Evolutionary conservation across 2,888 invertebrate species (phyloP), one percentile per base, ranked within the genome.

Genomic region (Drosophila multiciliata): DNA sequence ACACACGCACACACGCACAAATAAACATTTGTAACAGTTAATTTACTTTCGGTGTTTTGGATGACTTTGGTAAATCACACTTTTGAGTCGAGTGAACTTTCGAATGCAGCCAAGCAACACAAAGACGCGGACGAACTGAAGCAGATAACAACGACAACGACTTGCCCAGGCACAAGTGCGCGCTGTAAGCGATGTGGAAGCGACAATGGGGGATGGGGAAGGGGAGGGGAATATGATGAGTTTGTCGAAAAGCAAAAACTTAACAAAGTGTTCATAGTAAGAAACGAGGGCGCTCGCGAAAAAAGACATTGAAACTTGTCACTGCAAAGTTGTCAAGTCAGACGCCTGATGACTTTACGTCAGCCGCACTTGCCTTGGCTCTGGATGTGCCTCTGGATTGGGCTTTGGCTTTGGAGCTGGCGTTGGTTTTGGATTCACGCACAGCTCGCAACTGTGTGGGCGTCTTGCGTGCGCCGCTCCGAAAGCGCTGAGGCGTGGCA

Each of bases 241-340:
- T 64, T 69, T 69, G 70, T 76, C 80, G 68, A 68, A 78, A 61
- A 77, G 83, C 68, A 78, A 82, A 87, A 89, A 90, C 80, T 90
- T 88, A 81, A 80, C 89, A 85, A 83, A 88, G 83, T 85, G 85
- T 82, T 90, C 87, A 82, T 82, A 87, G 85, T 79, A 78, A 26
- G 26, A 54, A 15, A 78, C 70, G 79, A 72, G 82, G 78, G 72
- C 72, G 69, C 50, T 66, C 74, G 65, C 61, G 61, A 70, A 71
- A 80, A 75, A 62, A 66, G 75, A 79, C 86, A 80, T 80, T 73
- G 80, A 89, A 89, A 89, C 83, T 89, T 89, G 85, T 80, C 89
- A 80, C 70, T 82, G 78, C 65, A 87, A 87, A 90, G 87, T 89
- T 90, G 83, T 89, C 85, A 89, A 89, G 85, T 90, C 89, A 89